These are phyloP conservation scores for Acanthopagrus latus DNA, from an alignment of 2,797 vertebrate species.

Conservation along the genomic window DNA sequence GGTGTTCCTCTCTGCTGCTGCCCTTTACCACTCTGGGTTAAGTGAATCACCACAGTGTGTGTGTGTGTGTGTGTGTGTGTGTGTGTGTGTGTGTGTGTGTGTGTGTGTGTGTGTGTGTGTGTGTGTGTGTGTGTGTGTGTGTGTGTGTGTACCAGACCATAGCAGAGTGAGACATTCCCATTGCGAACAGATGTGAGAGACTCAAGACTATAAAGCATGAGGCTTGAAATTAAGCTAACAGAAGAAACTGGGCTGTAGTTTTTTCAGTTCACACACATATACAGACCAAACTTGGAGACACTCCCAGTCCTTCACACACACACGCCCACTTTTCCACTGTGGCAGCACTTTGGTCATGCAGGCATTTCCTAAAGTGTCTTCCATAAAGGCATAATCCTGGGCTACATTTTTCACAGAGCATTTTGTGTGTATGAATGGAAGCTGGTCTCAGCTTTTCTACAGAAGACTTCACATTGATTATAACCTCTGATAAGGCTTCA, in stretches of 20 bases:
- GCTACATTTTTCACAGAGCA: constrained; percentile 13
- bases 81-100: constrained; percentile 12
- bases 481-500: constrained; percentile 5
- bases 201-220: constrained; percentile 28
- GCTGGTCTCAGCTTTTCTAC: neutral
- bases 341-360: constrained; percentile 71
- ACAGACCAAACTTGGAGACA: constrained; percentile 49
- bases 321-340: constrained; percentile 69
- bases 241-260: constrained; percentile 32
- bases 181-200: constrained; percentile 37
- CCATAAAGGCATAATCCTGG: constrained; percentile 37
- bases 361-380: constrained; percentile 74
- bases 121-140: constrained; percentile 17
- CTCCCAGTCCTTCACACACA: constrained; percentile 44
- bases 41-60: constrained; percentile 56
- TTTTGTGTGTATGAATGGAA: constrained; percentile 17
- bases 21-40: constrained; percentile 27
- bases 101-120: constrained; percentile 1
- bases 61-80: constrained; percentile 10
- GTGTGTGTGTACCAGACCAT: constrained; percentile 17
- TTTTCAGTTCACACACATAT: constrained; percentile 14
- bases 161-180: constrained; percentile 39
- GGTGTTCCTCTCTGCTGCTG: constrained; percentile 12
- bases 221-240: constrained; percentile 44
- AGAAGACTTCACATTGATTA: neutral